Evolutionary conservation across 2,797 vertebrate genomes (phyloP), one percentile per base, ranked within the genome.

Genomic region (Microcaecilia unicolor): DNA sequence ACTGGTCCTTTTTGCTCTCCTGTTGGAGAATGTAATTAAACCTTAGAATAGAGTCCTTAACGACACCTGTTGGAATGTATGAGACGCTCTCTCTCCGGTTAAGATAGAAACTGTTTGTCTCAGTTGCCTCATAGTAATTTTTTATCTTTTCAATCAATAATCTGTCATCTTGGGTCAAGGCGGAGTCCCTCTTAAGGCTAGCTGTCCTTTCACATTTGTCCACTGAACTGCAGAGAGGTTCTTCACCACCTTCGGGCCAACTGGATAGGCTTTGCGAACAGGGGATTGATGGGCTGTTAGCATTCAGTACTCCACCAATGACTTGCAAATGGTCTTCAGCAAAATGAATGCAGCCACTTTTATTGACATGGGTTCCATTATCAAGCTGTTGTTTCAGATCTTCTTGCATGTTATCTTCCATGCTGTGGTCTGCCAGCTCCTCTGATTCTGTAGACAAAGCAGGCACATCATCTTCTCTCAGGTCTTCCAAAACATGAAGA

Each of bases 101-200:
- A 1, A 24, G 19, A 1, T 12, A 18, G 10, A 16, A 12, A 2
- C 20, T 34, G 39, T 56, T 11, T 2, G 35, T 74, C 4, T 76
- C 80, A 1, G 83, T 78, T 1, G 74, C 75, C 9, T 88, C 83
- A 6, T 87, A 87, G 43, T 87, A 91, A 33, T 69, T 87, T 40
- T 76, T 54, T 55, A 79, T 83, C 64, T 77, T 88, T 39, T 87
- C 80, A 4, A 90, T 88, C 32, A 91, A 80, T 34, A 74, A 73
- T 39, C 79, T 66, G 56, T 89, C 81, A 2, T 67, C 72, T 31
- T 71, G 78, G 29, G 70, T 76, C 18, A 74, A 45, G 8, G 67
- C 58, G 5, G 58, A 55, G 20, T 32, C 29, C 32, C 15, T 42
- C 28, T 19, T 36, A 2, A 9, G 6, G 3, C 8, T 10, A 1